phyloP scores from a whole-genome alignment of 1,140 invertebrate species.

The Samia ricini region DNA sequence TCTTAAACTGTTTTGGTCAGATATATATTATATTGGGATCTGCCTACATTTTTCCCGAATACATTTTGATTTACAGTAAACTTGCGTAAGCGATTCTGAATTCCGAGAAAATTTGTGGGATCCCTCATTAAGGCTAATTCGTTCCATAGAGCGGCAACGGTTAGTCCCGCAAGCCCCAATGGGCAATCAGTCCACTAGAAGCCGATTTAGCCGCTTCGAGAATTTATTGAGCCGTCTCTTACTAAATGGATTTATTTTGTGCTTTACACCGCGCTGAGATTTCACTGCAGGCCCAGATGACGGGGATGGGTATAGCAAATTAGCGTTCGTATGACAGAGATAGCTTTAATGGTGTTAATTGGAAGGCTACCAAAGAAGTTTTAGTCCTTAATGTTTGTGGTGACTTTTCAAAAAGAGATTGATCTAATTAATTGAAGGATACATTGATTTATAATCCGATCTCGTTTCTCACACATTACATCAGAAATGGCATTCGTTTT shows the following conservation, averaged over 20 bases:
- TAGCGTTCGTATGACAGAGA: not conserved
- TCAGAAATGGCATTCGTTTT: no score
- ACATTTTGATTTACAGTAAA: not conserved
- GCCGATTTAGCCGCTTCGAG: constrained; percentile 6
- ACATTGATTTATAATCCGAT: no score
- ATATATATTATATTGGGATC: not conserved
- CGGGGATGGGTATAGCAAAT: not conserved
- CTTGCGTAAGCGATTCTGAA: not conserved
- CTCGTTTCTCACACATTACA: no score
- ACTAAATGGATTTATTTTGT: constrained; percentile 10
- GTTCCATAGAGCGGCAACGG: not conserved
- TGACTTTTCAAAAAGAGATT: not conserved
- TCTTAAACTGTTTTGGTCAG: no score
- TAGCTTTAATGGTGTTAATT: not conserved
- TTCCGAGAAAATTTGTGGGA: not conserved
- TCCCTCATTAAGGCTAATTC: constrained; percentile 5
- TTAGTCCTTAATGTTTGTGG: not conserved
- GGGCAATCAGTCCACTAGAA: constrained; percentile 8
- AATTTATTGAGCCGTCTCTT: constrained; percentile 9
- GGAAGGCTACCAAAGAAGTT: not conserved
- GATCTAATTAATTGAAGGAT: not conserved
- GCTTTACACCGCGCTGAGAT: constrained; percentile 10
- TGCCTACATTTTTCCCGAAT: not conserved
- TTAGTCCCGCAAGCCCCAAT: not conserved
- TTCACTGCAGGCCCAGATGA: constrained; percentile 3